Evolutionary conservation across 2,797 vertebrate genomes (phyloP).

Genomic region (Simalia tracyae): DNA sequence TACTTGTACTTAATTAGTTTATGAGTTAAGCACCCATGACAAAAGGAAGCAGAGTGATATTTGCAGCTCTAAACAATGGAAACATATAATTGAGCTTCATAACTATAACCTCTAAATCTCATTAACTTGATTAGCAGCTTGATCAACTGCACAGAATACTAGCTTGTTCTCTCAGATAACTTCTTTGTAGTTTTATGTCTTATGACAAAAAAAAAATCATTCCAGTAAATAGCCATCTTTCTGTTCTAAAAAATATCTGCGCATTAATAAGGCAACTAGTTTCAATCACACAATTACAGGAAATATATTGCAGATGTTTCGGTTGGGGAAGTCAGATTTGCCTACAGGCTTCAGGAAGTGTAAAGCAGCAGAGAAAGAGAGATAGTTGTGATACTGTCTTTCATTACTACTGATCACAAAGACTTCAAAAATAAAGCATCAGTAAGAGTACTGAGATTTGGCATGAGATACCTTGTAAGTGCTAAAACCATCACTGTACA

Average conservation of each 20-base stretch:
- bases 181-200: neutral
- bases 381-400: neutral
- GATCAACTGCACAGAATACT: neutral
- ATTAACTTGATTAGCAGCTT: neutral
- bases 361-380: neutral
- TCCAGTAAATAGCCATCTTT: slow-evolving; percentile 24
- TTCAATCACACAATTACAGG: slow-evolving; percentile 29
- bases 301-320: slow-evolving; percentile 39
- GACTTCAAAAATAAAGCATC: neutral
- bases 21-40: neutral
- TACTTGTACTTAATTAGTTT: neutral
- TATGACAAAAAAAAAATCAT: slow-evolving; percentile 10
- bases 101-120: neutral
- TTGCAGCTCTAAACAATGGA: neutral
- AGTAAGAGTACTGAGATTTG: neutral
- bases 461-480: neutral
- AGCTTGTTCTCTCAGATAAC: neutral
- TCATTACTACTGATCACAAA: neutral
- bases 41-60: neutral
- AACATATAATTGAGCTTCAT: neutral
- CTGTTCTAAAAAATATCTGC: slow-evolving; percentile 30
- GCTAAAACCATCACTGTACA: neutral
- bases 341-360: neutral
- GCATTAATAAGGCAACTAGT: slow-evolving; percentile 24
- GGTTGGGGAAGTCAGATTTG: slow-evolving; percentile 21